Percentiles rank a stretch among this genome's conserved stretches.
These are phyloP conservation scores for Batillaria attramentaria DNA, from an alignment of 1,140 invertebrate species.

Conservation along the genomic window DNA sequence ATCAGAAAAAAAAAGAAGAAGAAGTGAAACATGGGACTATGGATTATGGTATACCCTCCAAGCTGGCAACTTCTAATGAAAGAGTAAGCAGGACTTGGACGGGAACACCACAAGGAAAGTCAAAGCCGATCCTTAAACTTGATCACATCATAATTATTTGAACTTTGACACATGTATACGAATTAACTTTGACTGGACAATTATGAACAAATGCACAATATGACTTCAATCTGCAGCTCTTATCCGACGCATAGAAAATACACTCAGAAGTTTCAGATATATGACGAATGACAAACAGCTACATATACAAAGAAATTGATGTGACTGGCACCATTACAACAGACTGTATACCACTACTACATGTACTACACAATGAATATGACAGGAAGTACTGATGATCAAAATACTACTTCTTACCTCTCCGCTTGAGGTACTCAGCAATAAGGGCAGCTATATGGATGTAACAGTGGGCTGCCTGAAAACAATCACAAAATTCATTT, in stretches of 20 bases:
- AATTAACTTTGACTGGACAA: no score
- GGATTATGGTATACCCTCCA: no score
- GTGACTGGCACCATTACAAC: neutral
- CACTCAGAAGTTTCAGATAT: neutral
- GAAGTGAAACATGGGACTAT: no score
- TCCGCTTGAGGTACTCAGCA: slow-evolving; percentile 90
- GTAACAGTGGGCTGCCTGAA: slow-evolving; percentile 78
- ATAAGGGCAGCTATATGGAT: slow-evolving; percentile 93
- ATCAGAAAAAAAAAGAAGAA: no score
- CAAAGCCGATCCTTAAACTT: neutral
- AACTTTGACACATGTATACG: neutral
- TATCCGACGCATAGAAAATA: neutral
- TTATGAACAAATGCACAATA: neutral
- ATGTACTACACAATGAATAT: slow-evolving; percentile 4
- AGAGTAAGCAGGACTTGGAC: no score
- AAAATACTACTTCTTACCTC: slow-evolving; percentile 75
- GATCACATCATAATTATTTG: neutral
- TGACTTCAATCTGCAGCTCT: no score
- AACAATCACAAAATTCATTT: slow-evolving; percentile 39
- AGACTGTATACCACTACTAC: no score
- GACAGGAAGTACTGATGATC: neutral
- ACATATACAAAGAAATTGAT: neutral
- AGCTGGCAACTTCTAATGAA: no score
- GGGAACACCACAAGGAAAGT: neutral
- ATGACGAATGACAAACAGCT: slow-evolving; percentile 10